Evolutionary conservation across 2,113 vertebrate genomes (phyloP).

Genomic region (Trogon melanurus): DNA sequence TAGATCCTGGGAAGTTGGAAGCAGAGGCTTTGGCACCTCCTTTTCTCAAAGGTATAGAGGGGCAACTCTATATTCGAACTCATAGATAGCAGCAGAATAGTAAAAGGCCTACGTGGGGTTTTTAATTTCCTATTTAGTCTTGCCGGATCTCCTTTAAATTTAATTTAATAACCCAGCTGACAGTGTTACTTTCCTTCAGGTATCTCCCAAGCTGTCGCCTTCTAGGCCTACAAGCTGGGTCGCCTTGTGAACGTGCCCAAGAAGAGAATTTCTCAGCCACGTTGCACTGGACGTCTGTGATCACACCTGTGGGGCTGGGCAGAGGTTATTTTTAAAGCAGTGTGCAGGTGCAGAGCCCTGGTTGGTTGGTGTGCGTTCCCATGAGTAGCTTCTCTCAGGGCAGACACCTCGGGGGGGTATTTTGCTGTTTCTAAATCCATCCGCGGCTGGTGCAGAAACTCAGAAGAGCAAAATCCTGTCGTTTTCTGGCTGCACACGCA

Average conservation of each 20-base stretch:
- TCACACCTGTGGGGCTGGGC: accelerated
- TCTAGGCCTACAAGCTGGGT: neutral
- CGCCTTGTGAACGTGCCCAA: neutral
- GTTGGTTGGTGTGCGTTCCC: neutral
- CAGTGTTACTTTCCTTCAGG: neutral
- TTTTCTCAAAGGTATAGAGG: neutral
- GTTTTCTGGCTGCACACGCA: too few species aligned
- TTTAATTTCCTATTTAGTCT: neutral
- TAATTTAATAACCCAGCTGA: neutral
- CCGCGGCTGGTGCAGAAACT: neutral
- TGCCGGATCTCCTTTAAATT: neutral
- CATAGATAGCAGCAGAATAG: neutral
- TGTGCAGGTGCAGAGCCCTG: neutral
- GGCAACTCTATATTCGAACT: neutral
- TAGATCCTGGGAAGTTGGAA: neutral
- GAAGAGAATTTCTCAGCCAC: neutral
- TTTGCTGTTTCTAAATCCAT: neutral
- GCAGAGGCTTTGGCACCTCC: neutral
- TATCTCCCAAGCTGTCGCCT: neutral
- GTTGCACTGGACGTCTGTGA: accelerated
- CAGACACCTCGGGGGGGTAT: neutral
- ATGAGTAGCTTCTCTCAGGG: neutral
- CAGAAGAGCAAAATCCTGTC: neutral
- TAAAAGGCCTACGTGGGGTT: neutral
- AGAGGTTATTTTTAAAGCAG: neutral